Conservation (phyloP, 2,888 invertebrate genomes). For the Gymnoscelis rufifasciata region DNA sequence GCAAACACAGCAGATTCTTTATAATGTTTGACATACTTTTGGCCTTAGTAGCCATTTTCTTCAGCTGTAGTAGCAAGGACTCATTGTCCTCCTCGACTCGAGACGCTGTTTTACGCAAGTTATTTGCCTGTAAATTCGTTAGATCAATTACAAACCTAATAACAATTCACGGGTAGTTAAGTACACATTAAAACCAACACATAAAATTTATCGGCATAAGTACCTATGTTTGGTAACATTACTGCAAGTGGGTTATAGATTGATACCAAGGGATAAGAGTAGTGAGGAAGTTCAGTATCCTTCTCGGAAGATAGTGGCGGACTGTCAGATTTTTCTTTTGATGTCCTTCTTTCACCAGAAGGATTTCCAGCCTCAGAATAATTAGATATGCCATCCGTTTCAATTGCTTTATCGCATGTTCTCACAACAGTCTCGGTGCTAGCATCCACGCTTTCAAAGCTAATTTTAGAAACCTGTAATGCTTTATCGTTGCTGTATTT, state of each 20-base stretch:
- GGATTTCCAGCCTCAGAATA: constrained; percentile 1
- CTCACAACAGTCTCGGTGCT: constrained; percentile 42
- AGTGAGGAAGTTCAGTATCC: constrained; percentile 42
- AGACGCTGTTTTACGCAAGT: constrained; percentile 91
- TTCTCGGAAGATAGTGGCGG: constrained; percentile 68
- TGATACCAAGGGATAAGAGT: constrained; percentile 62
- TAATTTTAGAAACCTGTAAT: constrained; percentile 42
- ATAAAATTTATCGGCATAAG: constrained; percentile 43
- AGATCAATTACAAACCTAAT: constrained; percentile 45
- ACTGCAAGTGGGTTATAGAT: constrained; percentile 71
- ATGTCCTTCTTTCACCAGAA: constrained; percentile 15
- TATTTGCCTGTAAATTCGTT: constrained; percentile 86
- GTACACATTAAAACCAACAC: constrained; percentile 41
- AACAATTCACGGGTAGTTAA: constrained; percentile 24
- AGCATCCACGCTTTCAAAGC: constrained; percentile 38
- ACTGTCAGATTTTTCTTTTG: constrained; percentile 65
- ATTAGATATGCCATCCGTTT: constrained; percentile 22
- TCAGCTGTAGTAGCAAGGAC: constrained; percentile 94
- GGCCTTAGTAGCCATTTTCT: constrained; percentile 95
- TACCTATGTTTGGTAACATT: constrained; percentile 74
- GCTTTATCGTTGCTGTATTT: constrained; percentile 45
- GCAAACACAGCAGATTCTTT: constrained; percentile 57
- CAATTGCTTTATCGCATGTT: constrained; percentile 37
- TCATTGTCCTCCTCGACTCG: constrained; percentile 98
- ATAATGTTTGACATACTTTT: constrained; percentile 83